Base-by-base conservation (phyloP, 2,113 vertebrate species). In the Austrofundulus limnaeus region DNA sequence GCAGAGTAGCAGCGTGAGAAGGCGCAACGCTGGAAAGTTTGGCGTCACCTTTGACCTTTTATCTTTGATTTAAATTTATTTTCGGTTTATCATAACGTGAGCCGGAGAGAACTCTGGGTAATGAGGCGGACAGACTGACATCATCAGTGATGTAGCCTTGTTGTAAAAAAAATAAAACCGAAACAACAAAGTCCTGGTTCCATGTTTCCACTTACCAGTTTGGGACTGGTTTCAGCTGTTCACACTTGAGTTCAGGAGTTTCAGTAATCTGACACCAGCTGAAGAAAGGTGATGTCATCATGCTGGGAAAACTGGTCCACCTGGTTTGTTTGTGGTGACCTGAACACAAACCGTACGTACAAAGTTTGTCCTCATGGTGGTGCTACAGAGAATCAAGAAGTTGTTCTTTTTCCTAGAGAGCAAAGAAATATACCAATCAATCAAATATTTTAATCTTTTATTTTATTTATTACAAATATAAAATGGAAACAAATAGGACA, bases 81-180 rank as follows among this genome's bases (percentile, higher is more conserved):
- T 92, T 91, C 90, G 83, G 87, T 89, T 81, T 87, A 87, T 85
- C 87, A 89, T 87, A 83, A 83, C 85, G 81, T 73, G 81, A 87
- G 74, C 77, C 74, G 65, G 76, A 83, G 66, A 64, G 86, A 83
- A 87, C 80, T 85, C 75, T 84, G 85, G 84, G 75, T 77, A 82
- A 82, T 59, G 78, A 80, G 73, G 71, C 39, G 61, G 78, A 84
- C 61, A 80, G 81, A 82, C 80, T 85, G 74, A 82, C 79, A 78
- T 83, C 88, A 77, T 84, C 70, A 74, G 80, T 80, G 86, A 86
- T 92, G 90, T 92, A 92, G 92, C 93, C 94, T 93, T 94, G 93
- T 93, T 86, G 86, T 93, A 92, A 94, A 92, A n/a, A 92, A 91
- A 89, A 72, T 70, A 79, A 80, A 84, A 80, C 75, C 76, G 85